Base-by-base conservation (phyloP, 2,113 vertebrate species). In the Triplophysa dalaica region DNA sequence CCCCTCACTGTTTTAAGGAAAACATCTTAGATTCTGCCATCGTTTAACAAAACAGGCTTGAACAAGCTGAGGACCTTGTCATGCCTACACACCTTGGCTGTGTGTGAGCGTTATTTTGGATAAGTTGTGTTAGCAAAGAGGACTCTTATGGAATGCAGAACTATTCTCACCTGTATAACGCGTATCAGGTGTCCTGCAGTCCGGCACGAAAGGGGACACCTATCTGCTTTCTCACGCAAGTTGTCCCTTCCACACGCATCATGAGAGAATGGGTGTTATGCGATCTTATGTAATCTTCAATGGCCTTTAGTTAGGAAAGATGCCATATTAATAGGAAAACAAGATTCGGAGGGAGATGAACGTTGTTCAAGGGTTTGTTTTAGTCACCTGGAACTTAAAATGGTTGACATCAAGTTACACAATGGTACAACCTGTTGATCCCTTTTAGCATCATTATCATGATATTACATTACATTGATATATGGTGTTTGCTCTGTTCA, bases 201-300 rank as follows among this genome's bases (percentile, higher is more conserved):
- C 73, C 52, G 22, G 29, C 38, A 64, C 63, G 81, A 85, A 85
- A 81, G 74, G 48, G 60, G 78, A 85, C 69, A 83, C 81, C 81
- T 50, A 50, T 48, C 13, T 66, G 21, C 56, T 50, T 81, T 85
- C 77, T 83, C 84, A 83, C 81, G 78, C 81, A 62, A 85, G 58
- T 19, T 21, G 33, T 38, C 9, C 11, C 50, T 33, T 16, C 9
- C 21, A 14, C 17, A 17, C 50, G 16, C 33, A 38, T 6, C 33
- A 38, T 8, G 33, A 38, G 33, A 38, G 33, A 38, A 1, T 17
- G 50, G 50, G 54, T 7, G 8, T 58, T 21, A 58, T 2, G 19
- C 9, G 54, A 58, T 58, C 54, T n/a, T 21, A 17, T 17, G 14
- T 17, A 52, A 52, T 17, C 50, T 52, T 52, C 50, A 6, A 17